Evolutionary conservation across 2,797 vertebrate species (phyloP).

Genomic region (Cyprinodon diabolis): DNA sequence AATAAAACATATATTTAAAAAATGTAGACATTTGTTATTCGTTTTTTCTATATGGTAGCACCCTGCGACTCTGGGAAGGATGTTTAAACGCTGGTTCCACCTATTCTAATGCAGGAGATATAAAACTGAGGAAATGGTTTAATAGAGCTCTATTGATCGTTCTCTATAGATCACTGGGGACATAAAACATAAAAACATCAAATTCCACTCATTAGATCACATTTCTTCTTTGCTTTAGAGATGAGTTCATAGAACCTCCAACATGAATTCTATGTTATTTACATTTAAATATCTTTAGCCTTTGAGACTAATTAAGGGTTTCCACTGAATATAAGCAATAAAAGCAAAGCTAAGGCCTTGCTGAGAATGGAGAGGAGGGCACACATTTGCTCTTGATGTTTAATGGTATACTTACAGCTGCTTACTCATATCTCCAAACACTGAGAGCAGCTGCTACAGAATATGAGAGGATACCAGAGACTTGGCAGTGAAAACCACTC

Average conservation of each 20-base stretch:
- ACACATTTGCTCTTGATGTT: constrained; percentile 3
- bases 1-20: too few species aligned
- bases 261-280: neutral
- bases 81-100: neutral
- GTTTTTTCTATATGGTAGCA: too few species aligned
- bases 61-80: too few species aligned
- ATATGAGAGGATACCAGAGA: constrained; percentile 1
- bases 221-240: neutral
- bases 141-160: neutral
- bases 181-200: neutral
- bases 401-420: constrained; percentile 4
- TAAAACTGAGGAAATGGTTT: neutral
- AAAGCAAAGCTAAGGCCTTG: neutral
- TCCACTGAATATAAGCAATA: neutral
- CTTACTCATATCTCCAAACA: neutral
- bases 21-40: too few species aligned
- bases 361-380: neutral
- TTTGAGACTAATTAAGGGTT: neutral
- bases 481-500: neutral
- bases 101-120: neutral
- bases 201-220: neutral
- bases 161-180: neutral
- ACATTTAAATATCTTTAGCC: neutral
- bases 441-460: constrained; percentile 4
- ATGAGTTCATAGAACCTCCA: neutral